Percentiles rank a stretch among this genome's conserved stretches.
Evolutionary conservation across 2,797 vertebrate genomes (phyloP).

Genomic region (Melanotaenia boesemani): DNA sequence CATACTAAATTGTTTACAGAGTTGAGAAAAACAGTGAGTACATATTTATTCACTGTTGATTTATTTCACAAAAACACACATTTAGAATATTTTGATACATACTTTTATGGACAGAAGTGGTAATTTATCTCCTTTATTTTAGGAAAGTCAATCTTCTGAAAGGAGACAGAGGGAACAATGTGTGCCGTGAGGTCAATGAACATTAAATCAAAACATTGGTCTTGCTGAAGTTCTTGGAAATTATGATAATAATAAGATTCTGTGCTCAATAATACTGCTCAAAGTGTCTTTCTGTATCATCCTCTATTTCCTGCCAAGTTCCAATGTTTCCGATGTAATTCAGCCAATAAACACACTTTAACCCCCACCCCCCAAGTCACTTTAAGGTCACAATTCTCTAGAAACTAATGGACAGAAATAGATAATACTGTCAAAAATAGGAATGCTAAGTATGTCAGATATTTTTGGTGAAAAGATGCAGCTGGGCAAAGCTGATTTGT

Average conservation of each 20-base stretch:
- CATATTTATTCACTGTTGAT: constrained; percentile 11
- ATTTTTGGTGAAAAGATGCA: constrained; percentile 35
- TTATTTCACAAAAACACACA: constrained; percentile 5
- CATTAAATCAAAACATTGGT: constrained; percentile 16
- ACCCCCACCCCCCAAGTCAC: not conserved
- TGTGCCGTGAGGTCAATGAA: constrained; percentile 16
- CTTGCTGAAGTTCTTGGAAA: constrained; percentile 14
- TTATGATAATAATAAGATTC: not conserved
- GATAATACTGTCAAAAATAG: constrained; percentile 30
- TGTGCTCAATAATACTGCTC: not conserved
- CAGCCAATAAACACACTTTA: constrained; percentile 7
- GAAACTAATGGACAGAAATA: constrained; percentile 25
- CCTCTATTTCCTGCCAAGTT: not conserved
- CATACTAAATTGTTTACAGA: not conserved
- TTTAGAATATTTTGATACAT: constrained; percentile 20
- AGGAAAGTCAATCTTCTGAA: constrained; percentile 49
- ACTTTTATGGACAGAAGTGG: constrained; percentile 7
- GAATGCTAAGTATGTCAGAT: constrained; percentile 50
- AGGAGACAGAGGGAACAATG: constrained; percentile 23
- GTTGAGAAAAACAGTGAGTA: constrained; percentile 18
- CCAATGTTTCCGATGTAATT: constrained; percentile 17
- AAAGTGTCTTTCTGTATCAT: not conserved
- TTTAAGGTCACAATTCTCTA: not conserved
- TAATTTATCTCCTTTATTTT: constrained; percentile 20
- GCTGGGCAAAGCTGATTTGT: constrained; percentile 12